These are phyloP conservation scores for Oreochromis mossambicus DNA, from an alignment of 2,797 vertebrate genomes.

Conservation along the genomic window DNA sequence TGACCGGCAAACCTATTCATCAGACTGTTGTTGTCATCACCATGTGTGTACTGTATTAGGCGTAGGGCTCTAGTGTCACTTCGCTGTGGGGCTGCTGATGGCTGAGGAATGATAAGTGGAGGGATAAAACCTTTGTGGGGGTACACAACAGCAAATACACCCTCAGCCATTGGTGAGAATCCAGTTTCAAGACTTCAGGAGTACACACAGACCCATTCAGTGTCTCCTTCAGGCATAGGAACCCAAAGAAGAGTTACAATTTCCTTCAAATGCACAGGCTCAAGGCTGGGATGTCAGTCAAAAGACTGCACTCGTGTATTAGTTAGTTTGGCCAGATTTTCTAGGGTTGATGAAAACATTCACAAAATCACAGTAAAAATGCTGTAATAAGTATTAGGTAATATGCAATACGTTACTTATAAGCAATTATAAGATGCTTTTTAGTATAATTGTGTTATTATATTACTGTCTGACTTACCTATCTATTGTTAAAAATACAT, in stretches of 20 bases:
- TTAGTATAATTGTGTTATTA: not conserved
- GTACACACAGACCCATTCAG: conserved; percentile 36
- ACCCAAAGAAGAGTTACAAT: not conserved
- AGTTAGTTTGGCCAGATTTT: not conserved
- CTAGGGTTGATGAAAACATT: not conserved
- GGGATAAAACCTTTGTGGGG: conserved; percentile 51
- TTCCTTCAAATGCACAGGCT: conserved; percentile 14
- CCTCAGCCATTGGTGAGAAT: conserved; percentile 39
- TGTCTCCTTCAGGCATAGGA: not conserved
- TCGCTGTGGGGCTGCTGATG: conserved; percentile 53
- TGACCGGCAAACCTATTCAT: conserved; percentile 28
- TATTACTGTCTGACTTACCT: not conserved
- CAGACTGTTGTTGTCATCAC: conserved; percentile 51
- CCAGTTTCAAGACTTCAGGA: conserved; percentile 48
- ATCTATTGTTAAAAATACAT: not conserved
- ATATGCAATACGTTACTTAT: not conserved
- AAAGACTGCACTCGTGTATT: not conserved
- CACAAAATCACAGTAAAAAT: not conserved
- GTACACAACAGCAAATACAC: conserved; percentile 2
- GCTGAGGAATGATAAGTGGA: conserved; percentile 67
- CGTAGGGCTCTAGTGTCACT: conserved; percentile 43
- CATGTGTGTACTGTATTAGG: conserved; percentile 46
- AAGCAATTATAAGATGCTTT: not conserved
- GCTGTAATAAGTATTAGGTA: not conserved
- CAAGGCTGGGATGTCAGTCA: not conserved